These are phyloP conservation scores for Electrona antarctica DNA, from an alignment of 2,113 vertebrate species.

Conservation along the genomic window DNA sequence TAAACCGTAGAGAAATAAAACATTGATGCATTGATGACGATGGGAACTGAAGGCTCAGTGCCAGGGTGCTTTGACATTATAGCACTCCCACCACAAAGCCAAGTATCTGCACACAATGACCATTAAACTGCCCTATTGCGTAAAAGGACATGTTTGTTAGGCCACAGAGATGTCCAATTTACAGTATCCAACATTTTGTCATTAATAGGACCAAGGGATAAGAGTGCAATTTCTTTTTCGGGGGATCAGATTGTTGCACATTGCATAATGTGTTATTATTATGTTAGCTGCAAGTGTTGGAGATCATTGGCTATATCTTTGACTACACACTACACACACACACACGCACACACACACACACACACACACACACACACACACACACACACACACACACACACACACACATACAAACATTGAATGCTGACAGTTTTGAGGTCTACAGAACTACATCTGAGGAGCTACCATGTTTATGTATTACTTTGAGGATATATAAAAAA, in stretches of 20 bases:
- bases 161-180: constrained; percentile 29
- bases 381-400: neutral
- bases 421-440: neutral
- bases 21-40: constrained; percentile 22
- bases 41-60: constrained; percentile 6
- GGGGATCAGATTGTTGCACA: neutral
- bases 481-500: constrained; percentile 13
- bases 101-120: constrained; percentile 39
- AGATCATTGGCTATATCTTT: neutral
- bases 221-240: neutral
- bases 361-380: neutral
- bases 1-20: constrained; percentile 2
- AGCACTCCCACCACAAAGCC: constrained; percentile 17
- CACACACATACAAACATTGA: neutral
- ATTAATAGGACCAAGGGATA: constrained; percentile 19
- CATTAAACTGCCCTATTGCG: constrained; percentile 41
- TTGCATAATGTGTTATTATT: neutral
- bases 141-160: neutral
- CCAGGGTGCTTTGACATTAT: constrained; percentile 32
- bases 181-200: constrained; percentile 22
- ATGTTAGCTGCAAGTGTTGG: constrained; percentile 13
- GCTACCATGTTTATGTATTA: constrained; percentile 1
- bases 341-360: neutral
- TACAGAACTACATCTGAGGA: neutral
- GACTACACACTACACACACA: constrained; percentile 33